Conservation (phyloP, 2,113 vertebrate species). For the Salminus brasiliensis region DNA sequence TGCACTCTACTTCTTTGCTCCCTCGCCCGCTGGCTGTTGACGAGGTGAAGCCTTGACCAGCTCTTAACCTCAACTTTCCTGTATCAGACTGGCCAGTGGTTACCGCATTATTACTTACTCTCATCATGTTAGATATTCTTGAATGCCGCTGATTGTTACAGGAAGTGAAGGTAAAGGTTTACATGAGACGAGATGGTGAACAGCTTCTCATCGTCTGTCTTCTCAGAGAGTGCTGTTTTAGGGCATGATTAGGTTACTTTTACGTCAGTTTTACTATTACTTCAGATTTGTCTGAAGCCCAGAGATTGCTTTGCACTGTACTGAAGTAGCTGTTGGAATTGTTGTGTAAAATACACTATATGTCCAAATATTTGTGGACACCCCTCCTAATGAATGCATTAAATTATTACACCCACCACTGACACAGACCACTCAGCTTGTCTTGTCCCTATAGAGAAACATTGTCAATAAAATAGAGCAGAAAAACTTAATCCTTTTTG, state of each 20-base stretch:
- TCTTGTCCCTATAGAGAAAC: no score
- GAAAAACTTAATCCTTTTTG: no score
- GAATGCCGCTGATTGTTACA: not conserved
- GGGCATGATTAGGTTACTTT: not conserved
- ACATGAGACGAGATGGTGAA: not conserved
- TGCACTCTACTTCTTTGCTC: slow-evolving; percentile 81
- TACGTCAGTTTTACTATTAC: no score
- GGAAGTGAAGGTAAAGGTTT: not conserved
- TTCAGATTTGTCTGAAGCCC: slow-evolving; percentile 8
- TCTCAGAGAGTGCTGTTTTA: not conserved
- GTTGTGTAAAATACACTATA: slow-evolving; percentile 5
- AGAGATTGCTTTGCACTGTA: not conserved
- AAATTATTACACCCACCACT: no score
- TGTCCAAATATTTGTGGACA: no score
- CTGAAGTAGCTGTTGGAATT: not conserved
- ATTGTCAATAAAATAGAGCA: no score
- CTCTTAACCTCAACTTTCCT: not conserved
- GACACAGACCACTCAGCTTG: no score
- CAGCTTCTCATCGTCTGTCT: not conserved
- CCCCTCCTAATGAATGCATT: no score
- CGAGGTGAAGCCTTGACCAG: not conserved
- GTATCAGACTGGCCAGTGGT: not conserved
- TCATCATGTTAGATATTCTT: not conserved
- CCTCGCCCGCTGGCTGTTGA: slow-evolving; percentile 80
- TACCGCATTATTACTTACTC: not conserved